phyloP scores from a whole-genome alignment of 35 echinoderm and acorn worm species.

The Amphiura filiformis region DNA sequence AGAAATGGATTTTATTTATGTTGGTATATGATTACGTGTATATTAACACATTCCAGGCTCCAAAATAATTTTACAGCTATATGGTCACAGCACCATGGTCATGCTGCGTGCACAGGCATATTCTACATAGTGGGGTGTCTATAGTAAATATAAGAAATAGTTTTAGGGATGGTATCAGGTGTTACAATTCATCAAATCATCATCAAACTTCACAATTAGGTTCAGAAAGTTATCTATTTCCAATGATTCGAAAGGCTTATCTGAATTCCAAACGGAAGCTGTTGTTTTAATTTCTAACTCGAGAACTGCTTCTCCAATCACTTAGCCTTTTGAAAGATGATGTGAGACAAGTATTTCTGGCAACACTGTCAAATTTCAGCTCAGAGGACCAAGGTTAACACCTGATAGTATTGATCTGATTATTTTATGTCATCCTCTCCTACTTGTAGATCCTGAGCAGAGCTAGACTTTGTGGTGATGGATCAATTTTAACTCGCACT shows the following conservation, averaged over 20 bases:
- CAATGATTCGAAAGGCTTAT: background rate
- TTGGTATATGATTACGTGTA: too few species aligned
- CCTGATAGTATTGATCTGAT: background rate
- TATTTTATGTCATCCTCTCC: background rate
- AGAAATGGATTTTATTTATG: too few species aligned
- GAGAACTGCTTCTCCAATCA: background rate
- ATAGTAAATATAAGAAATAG: too few species aligned
- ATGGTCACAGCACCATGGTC: too few species aligned
- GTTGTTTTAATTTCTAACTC: background rate
- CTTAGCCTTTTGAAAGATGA: background rate
- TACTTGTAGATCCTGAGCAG: background rate
- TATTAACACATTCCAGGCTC: too few species aligned
- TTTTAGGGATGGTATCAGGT: background rate
- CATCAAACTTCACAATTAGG: background rate
- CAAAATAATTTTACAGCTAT: too few species aligned
- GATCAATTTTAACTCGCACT: too few species aligned
- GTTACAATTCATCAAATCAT: background rate
- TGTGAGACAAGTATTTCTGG: background rate
- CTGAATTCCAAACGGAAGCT: background rate
- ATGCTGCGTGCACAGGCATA: too few species aligned
- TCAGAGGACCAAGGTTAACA: background rate
- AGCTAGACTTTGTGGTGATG: background rate
- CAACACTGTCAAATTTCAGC: too few species aligned
- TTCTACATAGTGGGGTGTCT: too few species aligned
- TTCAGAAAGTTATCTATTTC: background rate